phyloP scores from a whole-genome alignment of 2,888 invertebrate genomes.

The Willowsia nigromaculata region DNA sequence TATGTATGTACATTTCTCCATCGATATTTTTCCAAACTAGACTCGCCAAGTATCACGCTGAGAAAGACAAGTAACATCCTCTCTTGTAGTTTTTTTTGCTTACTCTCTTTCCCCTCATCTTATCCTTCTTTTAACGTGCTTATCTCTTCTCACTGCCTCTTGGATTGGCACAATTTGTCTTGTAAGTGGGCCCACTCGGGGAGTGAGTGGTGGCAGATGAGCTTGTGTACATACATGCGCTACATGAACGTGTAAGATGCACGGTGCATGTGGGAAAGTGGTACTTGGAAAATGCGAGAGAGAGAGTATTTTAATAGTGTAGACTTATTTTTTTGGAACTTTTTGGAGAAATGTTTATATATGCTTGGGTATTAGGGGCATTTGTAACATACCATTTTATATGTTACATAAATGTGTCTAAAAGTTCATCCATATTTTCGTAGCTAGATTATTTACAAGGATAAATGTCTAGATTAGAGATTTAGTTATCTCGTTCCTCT shows the following conservation, averaged over 20 bases:
- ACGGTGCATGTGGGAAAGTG: not conserved
- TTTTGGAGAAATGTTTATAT: no score
- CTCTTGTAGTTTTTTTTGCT: not conserved
- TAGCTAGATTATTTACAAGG: slow-evolving; percentile 53
- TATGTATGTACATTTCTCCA: not conserved
- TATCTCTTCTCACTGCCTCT: slow-evolving; percentile 42
- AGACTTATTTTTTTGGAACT: no score
- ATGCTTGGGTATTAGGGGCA: no score
- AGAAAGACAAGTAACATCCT: slow-evolving; percentile 7
- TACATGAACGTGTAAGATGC: not conserved
- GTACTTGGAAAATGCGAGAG: not conserved
- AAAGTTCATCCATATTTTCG: not conserved
- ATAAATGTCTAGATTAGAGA: slow-evolving; percentile 52
- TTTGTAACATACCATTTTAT: no score
- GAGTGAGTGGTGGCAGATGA: slow-evolving; percentile 44
- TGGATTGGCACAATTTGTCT: slow-evolving; percentile 65
- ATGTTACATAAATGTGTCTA: no score
- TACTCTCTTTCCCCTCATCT: not conserved
- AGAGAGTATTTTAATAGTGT: not conserved
- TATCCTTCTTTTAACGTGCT: slow-evolving; percentile 23
- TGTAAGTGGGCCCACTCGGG: slow-evolving; percentile 48
- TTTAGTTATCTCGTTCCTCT: slow-evolving; percentile 19
- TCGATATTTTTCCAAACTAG: not conserved
- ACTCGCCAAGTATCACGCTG: not conserved
- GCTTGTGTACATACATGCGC: not conserved